Conservation (phyloP, 2,888 invertebrate genomes). For the Caenorhabditis zanzibari region DNA sequence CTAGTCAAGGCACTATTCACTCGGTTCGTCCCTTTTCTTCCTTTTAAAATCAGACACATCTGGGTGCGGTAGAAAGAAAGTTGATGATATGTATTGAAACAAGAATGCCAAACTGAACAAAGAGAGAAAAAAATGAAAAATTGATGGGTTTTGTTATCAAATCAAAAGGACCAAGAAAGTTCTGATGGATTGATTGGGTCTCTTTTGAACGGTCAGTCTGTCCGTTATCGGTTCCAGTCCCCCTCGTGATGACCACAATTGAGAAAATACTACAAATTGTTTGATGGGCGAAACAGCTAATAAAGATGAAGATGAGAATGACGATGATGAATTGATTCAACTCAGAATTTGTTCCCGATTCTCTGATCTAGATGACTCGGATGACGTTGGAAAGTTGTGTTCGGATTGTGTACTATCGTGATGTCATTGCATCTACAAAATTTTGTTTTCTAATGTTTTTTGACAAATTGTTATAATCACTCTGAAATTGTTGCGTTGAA, state of each 20-base stretch:
- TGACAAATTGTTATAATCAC: slow-evolving; percentile 32
- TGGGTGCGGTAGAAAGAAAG: slow-evolving; percentile 35
- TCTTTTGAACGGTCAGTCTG: slow-evolving; percentile 23
- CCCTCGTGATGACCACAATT: slow-evolving; percentile 38
- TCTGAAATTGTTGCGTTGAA: slow-evolving; percentile 26
- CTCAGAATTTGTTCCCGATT: slow-evolving; percentile 15
- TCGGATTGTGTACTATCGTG: slow-evolving; percentile 5
- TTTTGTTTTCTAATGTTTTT: slow-evolving; percentile 25
- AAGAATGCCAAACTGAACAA: slow-evolving; percentile 28
- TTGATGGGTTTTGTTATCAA: slow-evolving; percentile 27
- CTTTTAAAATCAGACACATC: slow-evolving; percentile 13
- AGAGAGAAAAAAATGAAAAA: neutral
- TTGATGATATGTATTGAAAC: slow-evolving; percentile 4
- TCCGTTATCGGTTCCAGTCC: slow-evolving; percentile 37
- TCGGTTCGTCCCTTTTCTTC: neutral
- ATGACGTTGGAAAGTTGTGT: slow-evolving; percentile 28
- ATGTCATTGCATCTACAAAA: slow-evolving; percentile 45
- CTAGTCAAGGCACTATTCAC: slow-evolving; percentile 29
- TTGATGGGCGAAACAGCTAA: slow-evolving; percentile 11
- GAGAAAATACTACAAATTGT: slow-evolving; percentile 34
- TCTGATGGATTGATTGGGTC: slow-evolving; percentile 6
- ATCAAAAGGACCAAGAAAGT: slow-evolving; percentile 9
- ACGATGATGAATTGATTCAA: slow-evolving; percentile 26
- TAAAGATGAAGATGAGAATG: slow-evolving; percentile 26
- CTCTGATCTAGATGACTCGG: slow-evolving; percentile 28